Conservation (phyloP, 2,113 vertebrate species). For the Trichechus manatus region DNA sequence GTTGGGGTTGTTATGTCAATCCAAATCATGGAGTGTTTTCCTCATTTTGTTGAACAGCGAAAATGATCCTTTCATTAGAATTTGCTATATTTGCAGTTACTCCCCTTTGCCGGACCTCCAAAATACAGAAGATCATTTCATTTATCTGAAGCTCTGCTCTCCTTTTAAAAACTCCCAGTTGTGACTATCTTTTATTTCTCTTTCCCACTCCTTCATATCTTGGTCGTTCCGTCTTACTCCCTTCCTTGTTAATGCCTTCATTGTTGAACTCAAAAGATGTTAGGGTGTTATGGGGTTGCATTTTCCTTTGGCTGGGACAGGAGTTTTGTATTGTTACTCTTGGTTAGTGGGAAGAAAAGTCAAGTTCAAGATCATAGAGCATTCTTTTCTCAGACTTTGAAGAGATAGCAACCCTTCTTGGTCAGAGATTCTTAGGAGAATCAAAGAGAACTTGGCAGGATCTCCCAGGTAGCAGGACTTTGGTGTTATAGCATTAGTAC, state of each 20-base stretch:
- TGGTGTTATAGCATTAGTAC: not conserved
- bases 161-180: not conserved
- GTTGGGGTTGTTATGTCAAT: not conserved
- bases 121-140: not conserved
- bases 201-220: not conserved
- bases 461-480: not conserved
- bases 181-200: not conserved
- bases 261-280: not conserved
- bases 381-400: not conserved
- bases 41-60: not conserved
- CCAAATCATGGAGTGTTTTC: not conserved
- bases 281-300: not conserved
- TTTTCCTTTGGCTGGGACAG: not conserved
- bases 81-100: not conserved
- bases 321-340: not conserved
- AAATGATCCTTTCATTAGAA: not conserved
- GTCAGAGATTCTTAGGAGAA: slow-evolving; percentile 15
- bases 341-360: not conserved
- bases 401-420: not conserved
- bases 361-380: not conserved
- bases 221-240: not conserved
- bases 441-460: not conserved
- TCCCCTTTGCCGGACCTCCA: not conserved
- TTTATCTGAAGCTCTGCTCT: not conserved
- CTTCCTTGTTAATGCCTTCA: not conserved